phyloP scores from a whole-genome alignment of 2,113 vertebrate species.

The Tupaia tana region DNA sequence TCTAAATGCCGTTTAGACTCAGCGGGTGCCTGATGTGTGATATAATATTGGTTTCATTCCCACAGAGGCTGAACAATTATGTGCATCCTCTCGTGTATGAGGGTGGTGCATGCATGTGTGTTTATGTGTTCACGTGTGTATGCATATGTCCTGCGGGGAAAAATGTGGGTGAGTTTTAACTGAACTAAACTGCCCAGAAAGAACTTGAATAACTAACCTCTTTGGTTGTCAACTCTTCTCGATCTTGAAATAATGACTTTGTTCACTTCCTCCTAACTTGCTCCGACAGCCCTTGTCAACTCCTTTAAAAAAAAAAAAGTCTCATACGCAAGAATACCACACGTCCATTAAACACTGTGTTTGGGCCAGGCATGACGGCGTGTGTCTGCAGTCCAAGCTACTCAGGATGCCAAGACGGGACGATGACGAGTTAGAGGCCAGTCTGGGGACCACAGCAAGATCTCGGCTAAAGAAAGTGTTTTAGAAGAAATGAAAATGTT shows the following conservation, averaged over 20 bases:
- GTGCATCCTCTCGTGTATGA: neutral
- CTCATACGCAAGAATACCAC: too few relatives aligned
- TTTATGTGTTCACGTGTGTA: too few relatives aligned
- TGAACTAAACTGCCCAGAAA: neutral
- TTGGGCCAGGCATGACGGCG: too few relatives aligned
- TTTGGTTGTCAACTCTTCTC: slow-evolving; percentile 36
- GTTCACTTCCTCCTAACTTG: neutral
- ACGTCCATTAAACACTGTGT: too few relatives aligned
- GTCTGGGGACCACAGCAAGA: too few relatives aligned
- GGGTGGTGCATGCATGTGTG: neutral
- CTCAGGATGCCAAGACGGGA: too few relatives aligned
- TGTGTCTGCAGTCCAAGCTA: too few relatives aligned
- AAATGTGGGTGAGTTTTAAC: neutral
- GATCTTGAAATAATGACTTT: neutral
- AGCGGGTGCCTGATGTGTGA: slow-evolving; percentile 37
- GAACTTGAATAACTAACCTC: neutral
- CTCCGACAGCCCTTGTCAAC: neutral
- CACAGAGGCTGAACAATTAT: neutral
- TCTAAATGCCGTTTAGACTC: slow-evolving; percentile 69
- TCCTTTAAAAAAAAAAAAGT: neutral
- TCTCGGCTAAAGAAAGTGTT: neutral
- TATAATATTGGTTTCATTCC: slow-evolving; percentile 59
- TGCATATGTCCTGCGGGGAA: neutral
- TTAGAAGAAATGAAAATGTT: neutral
- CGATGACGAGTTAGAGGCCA: too few relatives aligned